Evolutionary conservation across 2,797 vertebrate species (phyloP).

Genomic region (Pseudomugil tenellus): DNA sequence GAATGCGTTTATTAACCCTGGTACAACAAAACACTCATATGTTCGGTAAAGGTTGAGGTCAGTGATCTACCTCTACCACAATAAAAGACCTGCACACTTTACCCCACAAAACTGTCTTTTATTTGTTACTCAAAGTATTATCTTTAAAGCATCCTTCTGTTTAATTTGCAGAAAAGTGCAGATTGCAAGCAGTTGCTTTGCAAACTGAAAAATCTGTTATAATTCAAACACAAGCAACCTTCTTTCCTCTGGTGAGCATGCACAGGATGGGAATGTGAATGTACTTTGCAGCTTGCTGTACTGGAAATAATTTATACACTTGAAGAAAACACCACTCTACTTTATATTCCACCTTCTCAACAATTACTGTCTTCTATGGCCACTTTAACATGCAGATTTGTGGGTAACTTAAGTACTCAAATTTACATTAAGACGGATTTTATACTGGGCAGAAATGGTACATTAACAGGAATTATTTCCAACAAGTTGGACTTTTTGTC

Average conservation of each 20-base stretch:
- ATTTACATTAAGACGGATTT: conserved; percentile 14
- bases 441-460: not conserved
- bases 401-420: conserved; percentile 7
- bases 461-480: not conserved
- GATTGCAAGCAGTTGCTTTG: not conserved
- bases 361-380: conserved; percentile 3
- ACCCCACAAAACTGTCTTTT: not conserved
- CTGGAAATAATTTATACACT: conserved; percentile 7
- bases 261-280: not conserved
- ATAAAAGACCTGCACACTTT: not conserved
- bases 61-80: too few species aligned
- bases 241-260: not conserved
- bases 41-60: not conserved
- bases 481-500: not conserved
- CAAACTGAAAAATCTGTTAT: not conserved
- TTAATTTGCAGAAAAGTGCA: not conserved
- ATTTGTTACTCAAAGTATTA: not conserved
- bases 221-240: not conserved
- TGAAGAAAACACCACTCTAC: not conserved
- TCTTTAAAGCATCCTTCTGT: not conserved
- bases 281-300: not conserved
- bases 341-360: conserved; percentile 5
- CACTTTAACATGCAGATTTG: conserved; percentile 21
- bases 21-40: too few species aligned
- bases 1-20: too few species aligned